Conservation (phyloP, 2,113 vertebrate genomes). For the Neolamprologus kungweensis region DNA sequence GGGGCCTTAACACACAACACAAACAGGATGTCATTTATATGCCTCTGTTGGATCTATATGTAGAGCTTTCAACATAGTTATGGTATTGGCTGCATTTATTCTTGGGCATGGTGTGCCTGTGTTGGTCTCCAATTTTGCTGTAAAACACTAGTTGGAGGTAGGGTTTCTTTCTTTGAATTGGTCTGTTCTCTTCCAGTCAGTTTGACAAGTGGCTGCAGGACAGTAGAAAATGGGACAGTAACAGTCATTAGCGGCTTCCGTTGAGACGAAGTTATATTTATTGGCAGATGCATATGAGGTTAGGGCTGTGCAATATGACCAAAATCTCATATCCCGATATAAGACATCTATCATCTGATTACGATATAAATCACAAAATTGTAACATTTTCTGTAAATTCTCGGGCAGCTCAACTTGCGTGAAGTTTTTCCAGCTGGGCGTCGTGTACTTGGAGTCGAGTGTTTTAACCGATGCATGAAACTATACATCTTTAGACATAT, state of each 20-base stretch:
- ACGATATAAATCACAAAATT: not conserved
- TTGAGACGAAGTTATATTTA: not conserved
- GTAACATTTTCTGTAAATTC: not conserved
- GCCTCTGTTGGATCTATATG: not conserved
- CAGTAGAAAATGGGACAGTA: not conserved
- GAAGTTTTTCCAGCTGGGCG: not conserved
- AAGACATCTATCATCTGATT: not conserved
- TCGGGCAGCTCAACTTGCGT: not conserved
- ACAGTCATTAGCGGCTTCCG: not conserved
- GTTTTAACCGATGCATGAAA: not conserved
- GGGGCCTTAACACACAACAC: not conserved
- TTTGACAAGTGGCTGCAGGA: not conserved
- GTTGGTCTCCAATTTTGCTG: not conserved
- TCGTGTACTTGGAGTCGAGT: accelerated
- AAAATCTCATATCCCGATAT: not conserved
- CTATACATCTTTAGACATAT: not conserved
- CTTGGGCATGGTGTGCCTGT: not conserved
- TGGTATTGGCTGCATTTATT: not conserved
- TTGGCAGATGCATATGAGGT: not conserved
- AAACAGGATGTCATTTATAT: not conserved
- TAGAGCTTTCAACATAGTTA: not conserved
- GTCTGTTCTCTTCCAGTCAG: not conserved
- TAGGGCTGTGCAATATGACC: not conserved
- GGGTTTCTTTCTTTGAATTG: not conserved
- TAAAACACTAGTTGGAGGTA: not conserved